Evolutionary conservation across 2,888 invertebrate species (phyloP).

Genomic region (Antheraea yamamai): DNA sequence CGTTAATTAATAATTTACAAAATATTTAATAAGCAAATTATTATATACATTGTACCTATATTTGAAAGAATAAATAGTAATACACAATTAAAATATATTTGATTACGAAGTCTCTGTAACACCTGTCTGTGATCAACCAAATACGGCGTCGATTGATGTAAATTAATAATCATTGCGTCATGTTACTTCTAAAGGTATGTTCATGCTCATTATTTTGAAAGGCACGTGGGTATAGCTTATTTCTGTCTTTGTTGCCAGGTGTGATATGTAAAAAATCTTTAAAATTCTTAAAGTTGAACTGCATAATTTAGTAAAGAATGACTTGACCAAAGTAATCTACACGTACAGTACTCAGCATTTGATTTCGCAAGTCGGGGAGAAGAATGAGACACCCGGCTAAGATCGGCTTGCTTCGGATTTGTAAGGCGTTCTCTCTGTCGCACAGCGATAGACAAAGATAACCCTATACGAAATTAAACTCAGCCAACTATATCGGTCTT

Average conservation of each 20-base stretch:
- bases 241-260: slow-evolving; percentile 30
- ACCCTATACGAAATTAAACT: no score
- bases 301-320: neutral
- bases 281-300: neutral
- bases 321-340: neutral
- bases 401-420: no score
- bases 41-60: neutral
- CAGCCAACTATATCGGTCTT: no score
- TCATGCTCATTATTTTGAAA: slow-evolving; percentile 58
- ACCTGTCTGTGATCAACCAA: slow-evolving; percentile 44
- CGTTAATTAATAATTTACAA: neutral
- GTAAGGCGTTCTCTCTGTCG: no score
- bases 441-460: no score
- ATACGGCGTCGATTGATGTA: slow-evolving; percentile 57
- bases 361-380: no score
- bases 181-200: slow-evolving; percentile 39
- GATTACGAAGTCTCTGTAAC: slow-evolving; percentile 22
- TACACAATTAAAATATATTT: neutral
- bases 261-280: neutral
- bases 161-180: slow-evolving; percentile 67
- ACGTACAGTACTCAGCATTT: no score
- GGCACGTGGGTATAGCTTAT: slow-evolving; percentile 45
- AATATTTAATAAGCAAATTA: neutral
- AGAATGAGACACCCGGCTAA: no score
- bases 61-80: neutral